A percentile compares a stretch with the other conserved stretches of the same genome.
phyloP scores from a whole-genome alignment of 1,140 invertebrate genomes.

The Cyrtorhinus lividipennis region DNA sequence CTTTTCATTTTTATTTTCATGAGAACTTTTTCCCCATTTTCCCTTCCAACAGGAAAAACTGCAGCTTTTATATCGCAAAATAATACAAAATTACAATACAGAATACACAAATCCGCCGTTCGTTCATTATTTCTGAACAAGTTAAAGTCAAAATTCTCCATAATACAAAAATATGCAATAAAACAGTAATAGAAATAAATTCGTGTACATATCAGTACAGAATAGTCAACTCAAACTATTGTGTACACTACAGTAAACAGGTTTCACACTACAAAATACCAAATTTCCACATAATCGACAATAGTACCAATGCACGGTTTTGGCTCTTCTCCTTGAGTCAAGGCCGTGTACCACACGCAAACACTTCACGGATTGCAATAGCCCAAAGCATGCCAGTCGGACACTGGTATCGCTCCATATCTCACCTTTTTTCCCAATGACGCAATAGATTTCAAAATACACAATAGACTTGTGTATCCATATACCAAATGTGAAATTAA shows the following conservation, averaged over 20 bases:
- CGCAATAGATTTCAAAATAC: slow-evolving; percentile 15
- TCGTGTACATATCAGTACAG: slow-evolving; percentile 22
- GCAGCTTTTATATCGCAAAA: background rate
- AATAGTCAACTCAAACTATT: slow-evolving; percentile 24
- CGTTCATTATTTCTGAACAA: slow-evolving; percentile 13
- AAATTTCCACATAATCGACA: slow-evolving; percentile 21
- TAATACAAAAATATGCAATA: slow-evolving; percentile 16
- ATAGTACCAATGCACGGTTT: slow-evolving; percentile 21
- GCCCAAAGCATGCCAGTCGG: slow-evolving; percentile 23
- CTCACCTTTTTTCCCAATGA: slow-evolving; percentile 16
- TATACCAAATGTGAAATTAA: background rate
- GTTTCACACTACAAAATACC: slow-evolving; percentile 15
- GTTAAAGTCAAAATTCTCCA: slow-evolving; percentile 13
- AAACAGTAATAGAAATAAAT: slow-evolving; percentile 4
- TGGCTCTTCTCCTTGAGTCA: background rate
- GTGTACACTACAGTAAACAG: slow-evolving; percentile 17
- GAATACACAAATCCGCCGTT: background rate
- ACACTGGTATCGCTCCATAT: slow-evolving; percentile 17
- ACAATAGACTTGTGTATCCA: background rate
- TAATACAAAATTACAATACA: background rate
- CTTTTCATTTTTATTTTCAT: background rate
- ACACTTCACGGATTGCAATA: slow-evolving; percentile 22
- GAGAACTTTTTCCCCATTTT: background rate
- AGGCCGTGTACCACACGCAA: slow-evolving; percentile 20
- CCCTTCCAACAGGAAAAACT: background rate